phyloP scores from a whole-genome alignment of 2,113 vertebrate species.

The Actinemys pallida region DNA sequence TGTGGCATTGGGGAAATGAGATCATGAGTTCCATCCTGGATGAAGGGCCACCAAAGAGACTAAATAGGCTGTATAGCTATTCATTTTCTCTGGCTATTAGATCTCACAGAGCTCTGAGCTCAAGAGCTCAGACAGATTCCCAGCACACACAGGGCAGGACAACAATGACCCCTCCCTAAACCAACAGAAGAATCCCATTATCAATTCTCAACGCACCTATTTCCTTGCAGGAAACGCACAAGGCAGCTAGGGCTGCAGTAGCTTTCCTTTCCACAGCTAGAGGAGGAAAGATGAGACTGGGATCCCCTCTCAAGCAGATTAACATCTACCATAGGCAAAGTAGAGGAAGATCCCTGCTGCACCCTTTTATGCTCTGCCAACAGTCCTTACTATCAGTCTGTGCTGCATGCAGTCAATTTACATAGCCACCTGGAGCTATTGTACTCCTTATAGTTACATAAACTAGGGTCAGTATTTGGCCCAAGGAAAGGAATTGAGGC shows the following conservation, averaged over 20 bases:
- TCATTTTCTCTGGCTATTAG: not conserved
- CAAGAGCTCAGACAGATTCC: not conserved
- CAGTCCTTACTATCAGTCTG: not conserved
- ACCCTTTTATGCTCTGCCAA: not conserved
- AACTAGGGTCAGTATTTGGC: not conserved
- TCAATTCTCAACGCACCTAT: not conserved
- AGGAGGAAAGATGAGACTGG: not conserved
- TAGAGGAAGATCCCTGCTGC: not conserved
- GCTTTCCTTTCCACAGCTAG: not conserved
- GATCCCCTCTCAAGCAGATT: not conserved
- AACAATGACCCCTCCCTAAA: not conserved
- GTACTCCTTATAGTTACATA: not conserved
- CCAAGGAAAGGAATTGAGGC: not conserved
- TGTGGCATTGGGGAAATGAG: not conserved
- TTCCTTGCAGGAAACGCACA: not conserved
- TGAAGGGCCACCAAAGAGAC: not conserved
- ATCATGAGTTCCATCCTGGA: not conserved
- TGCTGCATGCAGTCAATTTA: not conserved
- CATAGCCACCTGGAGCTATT: not conserved
- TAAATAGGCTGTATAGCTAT: fast-evolving
- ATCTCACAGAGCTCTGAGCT: not conserved
- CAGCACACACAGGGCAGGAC: not conserved
- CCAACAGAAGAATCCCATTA: not conserved
- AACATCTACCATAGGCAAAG: not conserved
- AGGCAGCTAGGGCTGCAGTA: not conserved